phyloP scores from a whole-genome alignment of 2,797 vertebrate genomes.

The Pangasius macronema region DNA sequence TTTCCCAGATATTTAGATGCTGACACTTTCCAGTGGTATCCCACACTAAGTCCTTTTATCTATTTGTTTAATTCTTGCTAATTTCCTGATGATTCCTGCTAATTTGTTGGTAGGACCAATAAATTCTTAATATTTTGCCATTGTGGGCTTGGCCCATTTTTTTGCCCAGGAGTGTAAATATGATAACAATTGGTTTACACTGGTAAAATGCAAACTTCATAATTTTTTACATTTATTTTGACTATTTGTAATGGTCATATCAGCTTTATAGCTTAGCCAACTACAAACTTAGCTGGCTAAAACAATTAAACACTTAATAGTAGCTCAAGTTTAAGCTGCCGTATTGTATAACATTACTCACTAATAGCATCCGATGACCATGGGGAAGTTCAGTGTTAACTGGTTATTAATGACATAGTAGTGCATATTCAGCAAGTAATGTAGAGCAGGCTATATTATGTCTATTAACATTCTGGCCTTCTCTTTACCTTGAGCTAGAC shows the following conservation, averaged over 20 bases:
- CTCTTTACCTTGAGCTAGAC: not conserved
- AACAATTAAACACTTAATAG: not conserved
- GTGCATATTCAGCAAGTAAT: not conserved
- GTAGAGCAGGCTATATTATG: not conserved
- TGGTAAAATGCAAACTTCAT: not conserved
- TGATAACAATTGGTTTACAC: not conserved
- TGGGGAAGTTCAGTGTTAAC: not conserved
- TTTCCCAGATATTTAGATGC: conserved; percentile 14
- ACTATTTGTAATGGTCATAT: not conserved
- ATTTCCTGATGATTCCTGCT: too few species aligned
- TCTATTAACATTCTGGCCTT: not conserved
- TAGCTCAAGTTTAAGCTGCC: not conserved
- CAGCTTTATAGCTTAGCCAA: not conserved
- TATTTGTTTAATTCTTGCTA: too few species aligned
- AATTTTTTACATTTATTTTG: not conserved
- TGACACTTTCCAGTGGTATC: conserved; percentile 14
- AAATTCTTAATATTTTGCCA: too few species aligned
- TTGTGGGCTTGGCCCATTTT: too few species aligned
- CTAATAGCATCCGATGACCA: not conserved
- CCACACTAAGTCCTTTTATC: too few species aligned
- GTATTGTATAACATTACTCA: not conserved
- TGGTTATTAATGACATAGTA: not conserved
- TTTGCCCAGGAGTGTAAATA: not conserved
- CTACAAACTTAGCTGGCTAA: not conserved
- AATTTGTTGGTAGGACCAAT: too few species aligned